phyloP scores from a whole-genome alignment of 2,113 vertebrate species.

The Colius striatus region DNA sequence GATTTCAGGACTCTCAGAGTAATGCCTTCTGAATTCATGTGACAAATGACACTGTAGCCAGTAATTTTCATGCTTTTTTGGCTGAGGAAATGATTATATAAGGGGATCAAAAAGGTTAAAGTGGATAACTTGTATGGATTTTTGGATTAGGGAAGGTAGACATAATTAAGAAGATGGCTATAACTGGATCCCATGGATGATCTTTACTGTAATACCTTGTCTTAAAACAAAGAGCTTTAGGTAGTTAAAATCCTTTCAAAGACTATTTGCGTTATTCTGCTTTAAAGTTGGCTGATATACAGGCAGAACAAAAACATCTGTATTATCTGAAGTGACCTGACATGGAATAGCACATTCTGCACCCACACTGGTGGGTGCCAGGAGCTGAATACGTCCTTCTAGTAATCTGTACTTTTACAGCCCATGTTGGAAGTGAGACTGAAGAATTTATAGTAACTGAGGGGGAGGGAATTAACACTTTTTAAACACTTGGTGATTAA shows the following conservation, averaged over 20 bases:
- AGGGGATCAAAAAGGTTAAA: background rate
- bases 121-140: background rate
- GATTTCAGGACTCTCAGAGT: background rate
- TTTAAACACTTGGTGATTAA: constrained; percentile 42
- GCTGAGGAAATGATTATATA: background rate
- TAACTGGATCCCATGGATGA: background rate
- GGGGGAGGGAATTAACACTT: background rate
- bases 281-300: background rate
- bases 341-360: background rate
- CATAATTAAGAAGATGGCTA: constrained; percentile 10
- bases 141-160: constrained; percentile 33
- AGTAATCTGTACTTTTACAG: constrained; percentile 13
- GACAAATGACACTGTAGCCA: background rate
- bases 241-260: constrained; percentile 41
- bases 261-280: background rate
- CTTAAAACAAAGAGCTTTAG: constrained; percentile 50
- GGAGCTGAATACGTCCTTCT: background rate
- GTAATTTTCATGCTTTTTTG: background rate
- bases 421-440: background rate
- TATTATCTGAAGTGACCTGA: constrained; percentile 25
- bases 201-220: background rate
- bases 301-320: background rate
- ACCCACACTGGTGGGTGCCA: background rate
- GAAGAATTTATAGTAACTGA: constrained; percentile 36
- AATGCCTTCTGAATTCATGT: background rate